Evolutionary conservation across 1,140 invertebrate genomes (phyloP).

Genomic region (Cotesia chilonis): DNA sequence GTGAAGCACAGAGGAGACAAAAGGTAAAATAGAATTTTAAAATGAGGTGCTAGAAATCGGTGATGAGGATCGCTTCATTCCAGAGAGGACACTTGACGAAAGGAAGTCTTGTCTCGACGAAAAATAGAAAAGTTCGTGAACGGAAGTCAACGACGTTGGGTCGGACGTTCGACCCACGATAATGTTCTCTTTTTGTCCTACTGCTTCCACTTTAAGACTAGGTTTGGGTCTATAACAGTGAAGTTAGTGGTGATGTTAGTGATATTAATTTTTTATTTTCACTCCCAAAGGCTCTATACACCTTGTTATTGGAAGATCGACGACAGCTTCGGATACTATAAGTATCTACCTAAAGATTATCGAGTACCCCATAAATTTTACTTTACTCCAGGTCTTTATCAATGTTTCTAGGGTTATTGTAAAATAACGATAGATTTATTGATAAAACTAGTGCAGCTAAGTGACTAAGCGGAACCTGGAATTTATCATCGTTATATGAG

Average conservation of each 20-base stretch:
- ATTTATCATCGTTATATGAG: no score
- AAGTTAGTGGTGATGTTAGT: background rate
- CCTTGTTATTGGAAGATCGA: no score
- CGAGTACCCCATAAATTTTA: no score
- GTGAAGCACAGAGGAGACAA: background rate
- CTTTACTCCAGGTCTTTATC: no score
- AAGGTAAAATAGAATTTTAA: background rate
- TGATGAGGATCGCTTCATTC: slow-evolving; percentile 29
- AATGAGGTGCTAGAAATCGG: slow-evolving; percentile 13
- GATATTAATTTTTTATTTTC: slow-evolving; percentile 18
- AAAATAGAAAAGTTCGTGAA: slow-evolving; percentile 27
- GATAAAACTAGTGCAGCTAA: no score
- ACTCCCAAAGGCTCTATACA: background rate
- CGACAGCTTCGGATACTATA: no score
- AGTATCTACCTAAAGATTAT: no score
- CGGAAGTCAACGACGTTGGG: slow-evolving; percentile 20
- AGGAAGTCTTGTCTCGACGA: slow-evolving; percentile 1
- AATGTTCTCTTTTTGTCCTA: slow-evolving; percentile 31
- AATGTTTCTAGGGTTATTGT: no score
- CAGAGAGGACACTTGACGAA: slow-evolving; percentile 15
- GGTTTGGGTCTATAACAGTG: background rate
- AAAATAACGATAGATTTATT: no score
- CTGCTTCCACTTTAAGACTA: slow-evolving; percentile 4
- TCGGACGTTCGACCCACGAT: slow-evolving; percentile 11
- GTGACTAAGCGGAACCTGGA: no score